Base-by-base conservation (phyloP, 2,113 vertebrate genomes). In the Fukomys damarensis region DNA sequence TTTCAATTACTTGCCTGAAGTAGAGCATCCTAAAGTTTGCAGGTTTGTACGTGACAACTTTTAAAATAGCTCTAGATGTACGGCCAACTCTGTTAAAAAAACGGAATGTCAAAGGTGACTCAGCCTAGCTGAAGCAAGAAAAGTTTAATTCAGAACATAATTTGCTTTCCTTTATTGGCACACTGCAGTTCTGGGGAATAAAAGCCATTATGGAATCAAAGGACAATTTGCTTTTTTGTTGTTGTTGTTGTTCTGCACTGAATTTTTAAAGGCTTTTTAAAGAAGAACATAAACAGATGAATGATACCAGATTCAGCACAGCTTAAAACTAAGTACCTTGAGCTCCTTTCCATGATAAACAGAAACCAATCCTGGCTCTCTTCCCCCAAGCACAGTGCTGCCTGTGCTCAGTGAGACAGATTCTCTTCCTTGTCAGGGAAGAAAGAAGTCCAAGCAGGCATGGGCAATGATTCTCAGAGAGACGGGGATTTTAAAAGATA, bases 81-180 rank as follows among this genome's bases (percentile, higher is more conserved):
- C 7, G 46, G 89, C 76, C n/a, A 30, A 63, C 74, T 92, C 83
- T 91, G 65, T 91, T 89, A 2, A 93, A 84, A 95, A 88, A 90
- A 89, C 88, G 81, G 81, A 94, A 87, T 84, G 89, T 96, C 94
- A 98, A 97, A 97, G 97, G 96, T 97, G 97, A 97, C 93, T 97
- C 98, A 98, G 97, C 84, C 90, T 84, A 92, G 92, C 89, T 85
- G 90, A 94, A 94, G 96, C 85, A 95, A 96, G 63, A 86, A 96
- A 96, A 97, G 96, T 96, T 97, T 97, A 97, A 97, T 97, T 97
- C 96, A 94, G 95, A 98, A 92, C 95, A 95, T 96, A 96, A 95
- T 97, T 98, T 98, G 68, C 94, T 97, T 97, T 96, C 85, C 90
- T 98, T 97, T 97, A 96, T 98, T 97, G 97, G 98, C 94, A 97